phyloP scores from a whole-genome alignment of 2,888 invertebrate species.

The Dolomedes plantarius region DNA sequence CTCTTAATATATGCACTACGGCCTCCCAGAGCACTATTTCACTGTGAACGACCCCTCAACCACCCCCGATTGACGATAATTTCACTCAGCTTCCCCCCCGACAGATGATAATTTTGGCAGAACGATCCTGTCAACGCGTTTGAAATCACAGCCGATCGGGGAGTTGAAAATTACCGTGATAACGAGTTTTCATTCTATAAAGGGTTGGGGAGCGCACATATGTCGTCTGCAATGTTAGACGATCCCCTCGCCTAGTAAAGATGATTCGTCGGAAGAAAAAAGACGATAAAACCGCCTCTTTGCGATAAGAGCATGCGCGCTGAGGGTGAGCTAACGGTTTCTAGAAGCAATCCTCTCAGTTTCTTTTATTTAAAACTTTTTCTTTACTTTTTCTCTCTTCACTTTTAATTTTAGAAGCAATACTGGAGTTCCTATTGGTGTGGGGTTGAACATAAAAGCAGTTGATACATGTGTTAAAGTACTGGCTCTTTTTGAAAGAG shows the following conservation, averaged over 20 bases:
- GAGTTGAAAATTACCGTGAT: slow-evolving; percentile 69
- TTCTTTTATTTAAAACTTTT: background rate
- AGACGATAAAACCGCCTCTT: slow-evolving; percentile 47
- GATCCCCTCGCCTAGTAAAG: slow-evolving; percentile 31
- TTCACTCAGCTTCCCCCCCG: slow-evolving; percentile 22
- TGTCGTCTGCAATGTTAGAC: slow-evolving; percentile 64
- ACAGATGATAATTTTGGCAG: slow-evolving; percentile 45
- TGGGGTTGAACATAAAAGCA: slow-evolving; percentile 9
- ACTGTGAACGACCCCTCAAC: slow-evolving; percentile 16
- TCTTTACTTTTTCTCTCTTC: background rate
- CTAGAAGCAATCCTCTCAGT: slow-evolving; percentile 1
- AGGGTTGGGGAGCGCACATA: slow-evolving; percentile 42
- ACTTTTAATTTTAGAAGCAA: background rate
- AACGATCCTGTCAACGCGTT: slow-evolving; percentile 56
- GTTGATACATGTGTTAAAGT: background rate
- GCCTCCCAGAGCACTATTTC: slow-evolving; percentile 8
- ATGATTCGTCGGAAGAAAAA: slow-evolving; percentile 38
- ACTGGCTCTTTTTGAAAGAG: background rate
- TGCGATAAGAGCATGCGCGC: slow-evolving; percentile 52
- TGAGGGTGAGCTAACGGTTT: slow-evolving; percentile 55
- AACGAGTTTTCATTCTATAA: slow-evolving; percentile 57
- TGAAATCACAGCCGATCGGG: slow-evolving; percentile 68
- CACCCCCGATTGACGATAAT: slow-evolving; percentile 35
- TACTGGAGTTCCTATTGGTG: background rate
- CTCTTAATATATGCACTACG: slow-evolving; percentile 13